A percentile compares a stretch with the other conserved stretches of the same genome.
These are phyloP conservation scores for Ommatoiulus sabulosus DNA, from an alignment of 2,888 invertebrate genomes.

Conservation along the genomic window DNA sequence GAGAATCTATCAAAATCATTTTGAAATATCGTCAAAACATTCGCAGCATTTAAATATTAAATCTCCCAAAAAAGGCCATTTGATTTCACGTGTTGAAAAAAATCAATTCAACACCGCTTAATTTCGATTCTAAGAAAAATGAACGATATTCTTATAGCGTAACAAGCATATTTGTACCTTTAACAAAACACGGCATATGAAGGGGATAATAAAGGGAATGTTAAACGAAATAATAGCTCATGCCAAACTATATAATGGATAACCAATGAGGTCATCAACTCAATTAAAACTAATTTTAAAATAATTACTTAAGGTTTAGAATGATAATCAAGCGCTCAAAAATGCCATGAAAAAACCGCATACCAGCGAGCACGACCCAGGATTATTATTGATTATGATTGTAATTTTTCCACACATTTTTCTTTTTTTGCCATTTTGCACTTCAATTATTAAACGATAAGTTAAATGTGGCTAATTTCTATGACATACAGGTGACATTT, in stretches of 20 bases:
- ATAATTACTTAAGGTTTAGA: conserved; percentile 3
- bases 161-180: conserved; percentile 11
- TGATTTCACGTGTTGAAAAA: not conserved
- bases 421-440: not conserved
- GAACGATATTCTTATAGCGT: conserved; percentile 1
- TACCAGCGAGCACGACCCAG: conserved; percentile 10
- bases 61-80: not conserved
- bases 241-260: conserved; percentile 3
- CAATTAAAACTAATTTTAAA: conserved; percentile 11
- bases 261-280: conserved; percentile 19
- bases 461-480: conserved; percentile 19
- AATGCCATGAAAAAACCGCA: conserved; percentile 11
- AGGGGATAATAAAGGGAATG: conserved; percentile 12
- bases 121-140: not conserved
- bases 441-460: not conserved
- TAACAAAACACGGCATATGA: conserved; percentile 11
- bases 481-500: conserved; percentile 11
- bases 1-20: conserved; percentile 3
- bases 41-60: conserved; percentile 12
- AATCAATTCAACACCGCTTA: not conserved
- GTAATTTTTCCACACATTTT: conserved; percentile 1
- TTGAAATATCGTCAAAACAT: conserved; percentile 12
- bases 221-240: conserved; percentile 9
- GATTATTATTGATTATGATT: conserved; percentile 19
- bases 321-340: conserved; percentile 19